These are phyloP conservation scores for Lepidothrix coronata DNA, from an alignment of 2,113 vertebrate genomes.

Conservation along the genomic window DNA sequence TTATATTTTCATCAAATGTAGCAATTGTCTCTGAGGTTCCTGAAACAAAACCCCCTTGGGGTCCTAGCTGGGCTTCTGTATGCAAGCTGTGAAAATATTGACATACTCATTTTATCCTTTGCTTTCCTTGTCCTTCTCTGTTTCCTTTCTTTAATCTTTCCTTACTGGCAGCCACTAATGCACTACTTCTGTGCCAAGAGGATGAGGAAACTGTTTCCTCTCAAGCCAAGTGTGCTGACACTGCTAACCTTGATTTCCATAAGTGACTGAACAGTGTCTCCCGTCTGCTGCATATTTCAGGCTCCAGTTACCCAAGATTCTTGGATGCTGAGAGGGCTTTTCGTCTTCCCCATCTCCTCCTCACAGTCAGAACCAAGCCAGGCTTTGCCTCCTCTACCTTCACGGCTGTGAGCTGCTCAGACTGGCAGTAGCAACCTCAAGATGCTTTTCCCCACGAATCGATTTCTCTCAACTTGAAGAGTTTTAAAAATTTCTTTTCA, in stretches of 20 bases:
- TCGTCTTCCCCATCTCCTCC: neutral
- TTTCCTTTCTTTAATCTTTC: neutral
- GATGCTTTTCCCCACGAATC: neutral
- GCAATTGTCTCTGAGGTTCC: neutral
- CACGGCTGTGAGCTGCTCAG: neutral
- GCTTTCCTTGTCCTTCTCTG: neutral
- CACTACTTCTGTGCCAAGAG: neutral
- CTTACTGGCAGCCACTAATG: neutral
- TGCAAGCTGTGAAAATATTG: constrained; percentile 16
- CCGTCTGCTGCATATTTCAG: neutral
- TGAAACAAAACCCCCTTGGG: neutral
- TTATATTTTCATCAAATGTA: neutral
- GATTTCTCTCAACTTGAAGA: neutral
- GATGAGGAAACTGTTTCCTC: neutral
- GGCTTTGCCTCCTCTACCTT: neutral
- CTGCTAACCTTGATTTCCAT: neutral
- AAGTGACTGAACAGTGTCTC: constrained; percentile 29
- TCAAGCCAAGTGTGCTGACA: neutral
- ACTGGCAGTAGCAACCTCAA: neutral
- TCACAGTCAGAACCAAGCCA: neutral
- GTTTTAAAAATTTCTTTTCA: neutral
- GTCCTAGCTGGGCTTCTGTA: neutral
- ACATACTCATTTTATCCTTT: neutral
- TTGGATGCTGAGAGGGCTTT: neutral
- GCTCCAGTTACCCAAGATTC: neutral